A percentile compares a stretch with the other conserved stretches of the same genome.
Evolutionary conservation across 2,888 invertebrate genomes (phyloP).

Genomic region (Orchestes rusci): DNA sequence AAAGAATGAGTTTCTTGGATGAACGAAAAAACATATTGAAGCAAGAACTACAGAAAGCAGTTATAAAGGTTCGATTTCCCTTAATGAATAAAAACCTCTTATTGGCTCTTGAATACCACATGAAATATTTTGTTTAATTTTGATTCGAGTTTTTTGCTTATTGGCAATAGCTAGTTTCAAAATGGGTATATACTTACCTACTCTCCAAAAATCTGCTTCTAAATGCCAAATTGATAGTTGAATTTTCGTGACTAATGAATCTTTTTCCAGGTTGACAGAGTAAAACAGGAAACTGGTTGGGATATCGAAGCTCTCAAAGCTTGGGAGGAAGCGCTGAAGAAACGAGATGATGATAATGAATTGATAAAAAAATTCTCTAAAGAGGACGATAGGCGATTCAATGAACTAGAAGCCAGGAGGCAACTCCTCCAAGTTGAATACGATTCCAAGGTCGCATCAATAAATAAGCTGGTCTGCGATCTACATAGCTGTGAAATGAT

Average conservation of each 20-base stretch:
- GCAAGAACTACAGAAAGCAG: constrained; percentile 49
- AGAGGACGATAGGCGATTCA: constrained; percentile 61
- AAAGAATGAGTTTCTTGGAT: constrained; percentile 43
- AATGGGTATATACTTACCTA: too few relatives aligned
- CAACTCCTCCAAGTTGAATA: constrained; percentile 47
- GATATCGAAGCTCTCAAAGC: constrained; percentile 60
- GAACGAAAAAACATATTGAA: constrained; percentile 44
- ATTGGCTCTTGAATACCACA: too few relatives aligned
- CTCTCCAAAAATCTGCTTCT: too few relatives aligned
- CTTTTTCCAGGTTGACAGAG: constrained; percentile 49
- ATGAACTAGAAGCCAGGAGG: constrained; percentile 52
- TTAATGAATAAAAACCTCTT: too few relatives aligned
- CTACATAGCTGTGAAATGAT: constrained; percentile 49
- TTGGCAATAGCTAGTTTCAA: too few relatives aligned
- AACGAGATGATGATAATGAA: constrained; percentile 60
- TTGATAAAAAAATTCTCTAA: constrained; percentile 66
- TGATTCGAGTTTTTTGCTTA: too few relatives aligned
- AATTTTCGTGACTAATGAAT: too few relatives aligned
- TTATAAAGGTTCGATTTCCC: constrained; percentile 35
- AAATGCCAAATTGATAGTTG: too few relatives aligned
- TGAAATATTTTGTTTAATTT: too few relatives aligned
- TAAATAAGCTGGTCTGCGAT: constrained; percentile 47
- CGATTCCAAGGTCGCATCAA: constrained; percentile 43
- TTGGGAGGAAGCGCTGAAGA: constrained; percentile 64
- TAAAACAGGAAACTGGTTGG: constrained; percentile 61